Conservation (phyloP, 1,140 invertebrate species). For the Leptestheria dahalacensis region DNA sequence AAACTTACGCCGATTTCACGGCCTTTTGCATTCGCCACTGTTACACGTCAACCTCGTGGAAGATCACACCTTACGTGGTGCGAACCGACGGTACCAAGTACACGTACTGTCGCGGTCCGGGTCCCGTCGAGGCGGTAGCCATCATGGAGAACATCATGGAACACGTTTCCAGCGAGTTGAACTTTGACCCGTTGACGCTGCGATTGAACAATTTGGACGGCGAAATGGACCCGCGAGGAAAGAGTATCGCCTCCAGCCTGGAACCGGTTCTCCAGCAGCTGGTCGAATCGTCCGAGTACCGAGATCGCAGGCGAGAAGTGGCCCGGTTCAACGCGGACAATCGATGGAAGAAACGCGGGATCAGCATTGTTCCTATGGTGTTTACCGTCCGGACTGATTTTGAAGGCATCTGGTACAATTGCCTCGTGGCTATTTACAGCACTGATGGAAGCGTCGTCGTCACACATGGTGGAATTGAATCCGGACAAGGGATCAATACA, state of each 20-base stretch:
- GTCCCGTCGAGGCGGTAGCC: slow-evolving; percentile 32
- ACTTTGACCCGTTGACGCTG: too few species aligned
- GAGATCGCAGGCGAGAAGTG: too few species aligned
- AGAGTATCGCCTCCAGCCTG: too few species aligned
- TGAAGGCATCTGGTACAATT: not conserved
- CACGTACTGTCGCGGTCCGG: slow-evolving; percentile 42
- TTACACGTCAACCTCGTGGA: slow-evolving; percentile 40
- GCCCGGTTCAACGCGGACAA: slow-evolving; percentile 30
- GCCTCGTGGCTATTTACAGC: slow-evolving; percentile 51
- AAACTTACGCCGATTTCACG: slow-evolving; percentile 30
- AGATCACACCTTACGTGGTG: slow-evolving; percentile 35
- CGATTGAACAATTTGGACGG: too few species aligned
- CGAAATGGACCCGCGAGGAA: too few species aligned
- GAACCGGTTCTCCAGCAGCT: too few species aligned
- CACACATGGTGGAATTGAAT: slow-evolving; percentile 62
- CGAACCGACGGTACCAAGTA: slow-evolving; percentile 45
- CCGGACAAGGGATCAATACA: slow-evolving; percentile 67
- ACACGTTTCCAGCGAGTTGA: too few species aligned
- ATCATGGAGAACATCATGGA: too few species aligned
- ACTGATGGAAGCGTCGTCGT: slow-evolving; percentile 58
- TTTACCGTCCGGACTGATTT: slow-evolving; percentile 33
- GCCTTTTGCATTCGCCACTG: slow-evolving; percentile 36
- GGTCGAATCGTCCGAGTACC: too few species aligned
- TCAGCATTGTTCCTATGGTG: slow-evolving; percentile 47
- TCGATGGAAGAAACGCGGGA: slow-evolving; percentile 59